phyloP scores from a whole-genome alignment of 1,140 invertebrate species.

The Heliothis virescens region DNA sequence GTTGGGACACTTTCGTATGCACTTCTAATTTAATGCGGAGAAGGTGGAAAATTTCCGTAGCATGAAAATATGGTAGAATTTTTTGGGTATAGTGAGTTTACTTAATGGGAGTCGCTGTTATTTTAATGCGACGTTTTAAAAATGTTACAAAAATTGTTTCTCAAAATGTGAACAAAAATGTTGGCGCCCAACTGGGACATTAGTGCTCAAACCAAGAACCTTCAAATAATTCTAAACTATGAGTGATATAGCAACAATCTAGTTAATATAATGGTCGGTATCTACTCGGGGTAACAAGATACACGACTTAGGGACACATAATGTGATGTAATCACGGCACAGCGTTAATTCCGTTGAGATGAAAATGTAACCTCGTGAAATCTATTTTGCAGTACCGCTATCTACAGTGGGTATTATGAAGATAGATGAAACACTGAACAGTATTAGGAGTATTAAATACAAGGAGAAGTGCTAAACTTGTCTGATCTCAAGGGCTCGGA shows the following conservation, averaged over 20 bases:
- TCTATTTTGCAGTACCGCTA: slow-evolving; percentile 19
- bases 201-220: not conserved
- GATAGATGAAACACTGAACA: slow-evolving; percentile 2
- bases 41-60: not conserved
- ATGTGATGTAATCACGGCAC: slow-evolving; percentile 38
- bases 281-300: slow-evolving; percentile 24
- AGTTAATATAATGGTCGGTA: slow-evolving; percentile 42
- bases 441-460: not conserved
- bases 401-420: slow-evolving; percentile 10
- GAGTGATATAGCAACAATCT: slow-evolving; percentile 28
- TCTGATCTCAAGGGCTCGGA: not conserved
- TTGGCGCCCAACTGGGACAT: slow-evolving; percentile 27
- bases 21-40: slow-evolving; percentile 28
- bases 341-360: slow-evolving; percentile 20
- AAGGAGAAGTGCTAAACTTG: not conserved
- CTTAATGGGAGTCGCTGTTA: no score
- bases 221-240: slow-evolving; percentile 11
- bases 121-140: no score
- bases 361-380: slow-evolving; percentile 7
- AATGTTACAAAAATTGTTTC: not conserved
- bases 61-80: not conserved
- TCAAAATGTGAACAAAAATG: no score
- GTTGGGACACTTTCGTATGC: slow-evolving; percentile 34
- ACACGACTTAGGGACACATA: slow-evolving; percentile 39
- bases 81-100: not conserved